A percentile compares a stretch with the other conserved stretches of the same genome.
phyloP scores from a whole-genome alignment of 2,113 vertebrate genomes.

The Dicerorhinus sumatrensis region DNA sequence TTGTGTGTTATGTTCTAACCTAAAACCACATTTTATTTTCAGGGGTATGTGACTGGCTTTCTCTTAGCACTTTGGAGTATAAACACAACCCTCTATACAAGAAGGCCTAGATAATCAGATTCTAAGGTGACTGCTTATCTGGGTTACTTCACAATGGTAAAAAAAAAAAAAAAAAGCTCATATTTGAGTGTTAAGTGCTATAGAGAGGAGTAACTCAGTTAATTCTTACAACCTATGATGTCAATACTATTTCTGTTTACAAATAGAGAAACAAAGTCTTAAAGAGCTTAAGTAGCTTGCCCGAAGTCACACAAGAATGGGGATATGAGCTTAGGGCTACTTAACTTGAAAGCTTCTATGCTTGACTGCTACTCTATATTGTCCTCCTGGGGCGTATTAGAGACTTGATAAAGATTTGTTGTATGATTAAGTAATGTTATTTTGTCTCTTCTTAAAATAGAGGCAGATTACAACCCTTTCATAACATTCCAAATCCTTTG shows the following conservation, averaged over 20 bases:
- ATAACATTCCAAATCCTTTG: not conserved
- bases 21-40: conserved; percentile 20
- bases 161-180: not conserved
- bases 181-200: not conserved
- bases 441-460: conserved; percentile 53
- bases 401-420: conserved; percentile 5
- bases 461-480: not conserved
- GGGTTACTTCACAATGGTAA: not conserved
- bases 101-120: not conserved
- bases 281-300: not conserved
- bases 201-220: not conserved
- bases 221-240: not conserved
- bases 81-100: not conserved
- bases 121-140: not conserved
- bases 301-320: not conserved
- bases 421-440: not conserved
- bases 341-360: not conserved
- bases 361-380: not conserved
- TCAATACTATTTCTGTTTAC: not conserved
- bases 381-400: conserved; percentile 9
- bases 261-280: conserved; percentile 21
- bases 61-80: not conserved
- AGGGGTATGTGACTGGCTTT: not conserved
- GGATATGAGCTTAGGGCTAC: not conserved
- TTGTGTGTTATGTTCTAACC: not conserved